Evolutionary conservation across 2,113 vertebrate genomes (phyloP).

Genomic region (Albula goreensis): DNA sequence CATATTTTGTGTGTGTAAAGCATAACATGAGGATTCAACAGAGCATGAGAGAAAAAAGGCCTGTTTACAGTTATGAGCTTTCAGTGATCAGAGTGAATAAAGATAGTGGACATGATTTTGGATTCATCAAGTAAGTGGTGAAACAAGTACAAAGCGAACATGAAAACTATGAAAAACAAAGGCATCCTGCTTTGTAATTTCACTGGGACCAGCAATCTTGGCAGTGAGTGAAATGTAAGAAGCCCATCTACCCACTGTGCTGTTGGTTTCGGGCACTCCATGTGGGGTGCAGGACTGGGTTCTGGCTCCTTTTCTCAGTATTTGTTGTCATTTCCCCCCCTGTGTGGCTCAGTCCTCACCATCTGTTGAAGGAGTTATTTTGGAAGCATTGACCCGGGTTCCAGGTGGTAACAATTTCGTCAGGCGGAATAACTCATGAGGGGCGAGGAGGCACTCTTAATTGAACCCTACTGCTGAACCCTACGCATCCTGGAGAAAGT

Average conservation of each 20-base stretch:
- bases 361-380: constrained; percentile 56
- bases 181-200: background rate
- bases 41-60: constrained; percentile 26
- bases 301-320: background rate
- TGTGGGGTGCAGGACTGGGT: background rate
- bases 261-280: background rate
- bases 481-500: background rate
- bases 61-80: background rate
- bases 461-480: background rate
- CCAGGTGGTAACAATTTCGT: constrained; percentile 39
- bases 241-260: constrained; percentile 15
- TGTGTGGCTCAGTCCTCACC: constrained; percentile 42
- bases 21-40: constrained; percentile 30
- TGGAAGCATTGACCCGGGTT: constrained; percentile 20
- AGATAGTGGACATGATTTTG: background rate
- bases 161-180: constrained; percentile 8
- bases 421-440: constrained; percentile 17
- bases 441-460: constrained; percentile 23
- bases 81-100: background rate
- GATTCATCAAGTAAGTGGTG: background rate
- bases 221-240: background rate
- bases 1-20: background rate
- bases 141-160: constrained; percentile 32
- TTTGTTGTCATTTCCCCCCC: constrained; percentile 19
- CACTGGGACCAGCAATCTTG: constrained; percentile 20